Percentiles rank a stretch among this genome's conserved stretches.
Evolutionary conservation across 1,140 invertebrate species (phyloP).

Genomic region (Apis laboriosa): DNA sequence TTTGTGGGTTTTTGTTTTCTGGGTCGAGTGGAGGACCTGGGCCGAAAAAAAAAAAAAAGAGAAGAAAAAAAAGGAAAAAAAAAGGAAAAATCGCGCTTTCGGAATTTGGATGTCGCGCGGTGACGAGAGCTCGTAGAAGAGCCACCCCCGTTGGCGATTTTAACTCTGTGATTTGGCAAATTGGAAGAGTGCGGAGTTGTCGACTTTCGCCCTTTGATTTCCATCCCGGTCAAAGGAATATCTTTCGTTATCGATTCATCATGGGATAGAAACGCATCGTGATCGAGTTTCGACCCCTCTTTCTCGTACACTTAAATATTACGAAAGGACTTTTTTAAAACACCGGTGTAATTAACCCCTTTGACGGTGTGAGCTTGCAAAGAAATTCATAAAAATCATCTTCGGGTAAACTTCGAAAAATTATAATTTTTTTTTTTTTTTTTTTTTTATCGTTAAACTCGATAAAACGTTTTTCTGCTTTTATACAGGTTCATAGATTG

Average conservation of each 20-base stretch:
- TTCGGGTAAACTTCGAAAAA: too few relatives aligned
- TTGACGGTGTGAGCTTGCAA: too few relatives aligned
- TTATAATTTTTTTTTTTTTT: too few relatives aligned
- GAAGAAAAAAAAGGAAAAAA: fast-evolving
- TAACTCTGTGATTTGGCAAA: conserved; percentile 28
- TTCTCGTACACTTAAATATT: not conserved
- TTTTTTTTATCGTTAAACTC: too few relatives aligned
- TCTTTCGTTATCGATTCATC: conserved; percentile 9
- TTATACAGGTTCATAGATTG: too few relatives aligned
- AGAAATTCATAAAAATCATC: too few relatives aligned
- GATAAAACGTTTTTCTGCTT: too few relatives aligned
- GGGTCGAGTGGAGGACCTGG: conserved; percentile 4
- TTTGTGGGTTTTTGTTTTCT: conserved; percentile 34
- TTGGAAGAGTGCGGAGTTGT: conserved; percentile 26
- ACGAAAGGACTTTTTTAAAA: not conserved
- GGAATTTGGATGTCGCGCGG: not conserved
- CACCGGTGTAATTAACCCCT: too few relatives aligned
- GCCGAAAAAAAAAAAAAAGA: not conserved
- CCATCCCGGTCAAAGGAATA: conserved; percentile 1
- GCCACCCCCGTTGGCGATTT: not conserved
- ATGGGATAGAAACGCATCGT: not conserved
- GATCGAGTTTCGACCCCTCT: not conserved
- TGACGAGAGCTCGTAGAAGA: not conserved
- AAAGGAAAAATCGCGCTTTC: conserved; percentile 1
- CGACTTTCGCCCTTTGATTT: conserved; percentile 6